These are phyloP conservation scores for Aricia artaxerxes DNA, from an alignment of 2,888 invertebrate species.

Conservation along the genomic window DNA sequence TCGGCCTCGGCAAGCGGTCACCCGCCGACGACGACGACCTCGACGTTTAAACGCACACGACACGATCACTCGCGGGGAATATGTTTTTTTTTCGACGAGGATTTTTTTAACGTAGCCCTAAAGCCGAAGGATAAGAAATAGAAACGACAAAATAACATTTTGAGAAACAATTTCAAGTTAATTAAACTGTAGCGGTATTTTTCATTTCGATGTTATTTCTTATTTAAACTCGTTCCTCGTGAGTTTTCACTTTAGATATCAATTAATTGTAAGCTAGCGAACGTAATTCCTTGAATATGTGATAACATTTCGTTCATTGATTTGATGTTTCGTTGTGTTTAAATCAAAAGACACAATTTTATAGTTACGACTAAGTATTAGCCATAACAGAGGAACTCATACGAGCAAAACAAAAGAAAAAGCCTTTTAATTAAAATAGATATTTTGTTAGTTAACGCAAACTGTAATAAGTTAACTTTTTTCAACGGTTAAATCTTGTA, in stretches of 20 bases:
- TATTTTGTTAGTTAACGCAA: neutral
- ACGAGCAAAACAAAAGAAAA: neutral
- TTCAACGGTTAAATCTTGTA: neutral
- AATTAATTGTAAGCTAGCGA: constrained; percentile 27
- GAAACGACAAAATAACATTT: neutral
- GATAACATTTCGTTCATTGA: constrained; percentile 7
- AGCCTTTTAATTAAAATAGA: neutral
- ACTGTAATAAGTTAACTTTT: neutral
- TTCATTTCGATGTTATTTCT: neutral
- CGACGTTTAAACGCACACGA: constrained; percentile 56
- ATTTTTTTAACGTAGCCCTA: neutral
- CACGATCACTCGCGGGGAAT: constrained; percentile 40
- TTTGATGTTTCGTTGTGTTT: neutral
- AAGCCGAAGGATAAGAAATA: neutral
- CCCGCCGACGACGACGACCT: constrained; percentile 56
- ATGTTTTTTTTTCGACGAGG: neutral
- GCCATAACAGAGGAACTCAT: neutral
- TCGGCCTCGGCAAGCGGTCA: constrained; percentile 80
- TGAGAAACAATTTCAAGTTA: constrained; percentile 65
- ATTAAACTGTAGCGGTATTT: constrained; percentile 44
- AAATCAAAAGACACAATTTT: neutral
- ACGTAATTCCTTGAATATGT: constrained; percentile 31
- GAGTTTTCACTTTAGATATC: constrained; percentile 38
- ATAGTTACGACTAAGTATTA: neutral
- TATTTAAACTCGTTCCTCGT: constrained; percentile 37